Evolutionary conservation across 1,140 invertebrate genomes (phyloP).

Genomic region (Cherax destructor): DNA sequence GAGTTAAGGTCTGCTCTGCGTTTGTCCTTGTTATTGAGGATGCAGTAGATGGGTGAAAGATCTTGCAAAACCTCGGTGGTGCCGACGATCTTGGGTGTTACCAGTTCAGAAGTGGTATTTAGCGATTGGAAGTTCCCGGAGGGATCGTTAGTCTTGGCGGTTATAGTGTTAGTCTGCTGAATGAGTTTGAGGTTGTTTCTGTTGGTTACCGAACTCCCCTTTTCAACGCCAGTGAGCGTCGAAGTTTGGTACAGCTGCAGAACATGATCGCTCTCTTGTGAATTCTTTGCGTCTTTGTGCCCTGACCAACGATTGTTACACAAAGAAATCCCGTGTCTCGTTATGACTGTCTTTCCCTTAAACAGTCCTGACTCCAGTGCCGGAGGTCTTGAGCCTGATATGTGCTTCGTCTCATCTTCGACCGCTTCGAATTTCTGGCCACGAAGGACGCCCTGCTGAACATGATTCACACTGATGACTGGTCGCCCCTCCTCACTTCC

Average conservation of each 20-base stretch:
- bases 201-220: too few relatives aligned
- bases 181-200: neutral
- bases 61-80: neutral
- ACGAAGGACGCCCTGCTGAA: neutral
- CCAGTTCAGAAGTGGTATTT: neutral
- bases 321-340: neutral
- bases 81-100: neutral
- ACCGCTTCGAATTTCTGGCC: neutral
- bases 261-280: neutral
- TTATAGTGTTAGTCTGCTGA: neutral
- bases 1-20: slow-evolving; percentile 42
- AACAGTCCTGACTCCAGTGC: neutral
- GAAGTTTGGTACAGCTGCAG: neutral
- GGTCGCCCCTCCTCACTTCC: neutral
- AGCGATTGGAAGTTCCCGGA: neutral
- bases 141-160: neutral
- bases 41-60: slow-evolving; percentile 11
- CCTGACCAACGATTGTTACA: neutral
- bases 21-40: slow-evolving; percentile 10
- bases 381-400: neutral
- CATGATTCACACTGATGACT: slow-evolving; percentile 23
- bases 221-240: neutral
- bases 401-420: neutral
- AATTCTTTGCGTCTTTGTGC: neutral
- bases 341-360: neutral